Conservation (phyloP, 2,888 invertebrate species). For the Eudemis profundana region DNA sequence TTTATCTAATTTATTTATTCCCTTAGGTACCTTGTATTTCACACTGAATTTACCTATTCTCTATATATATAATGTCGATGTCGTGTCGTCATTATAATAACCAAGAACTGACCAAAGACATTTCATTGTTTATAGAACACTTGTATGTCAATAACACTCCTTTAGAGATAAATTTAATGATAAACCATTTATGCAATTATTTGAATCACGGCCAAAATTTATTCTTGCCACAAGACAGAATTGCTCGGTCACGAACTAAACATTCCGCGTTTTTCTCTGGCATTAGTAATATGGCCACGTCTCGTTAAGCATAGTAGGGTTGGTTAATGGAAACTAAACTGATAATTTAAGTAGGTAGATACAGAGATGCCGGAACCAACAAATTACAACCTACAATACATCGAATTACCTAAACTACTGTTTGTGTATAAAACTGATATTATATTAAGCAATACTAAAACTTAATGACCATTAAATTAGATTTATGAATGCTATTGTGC, state of each 20-base stretch:
- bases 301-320: neutral
- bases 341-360: neutral
- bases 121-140: slow-evolving; percentile 36
- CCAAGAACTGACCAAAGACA: neutral
- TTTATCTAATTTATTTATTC: too few species aligned
- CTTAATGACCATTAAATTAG: slow-evolving; percentile 45
- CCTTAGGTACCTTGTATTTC: too few species aligned
- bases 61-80: too few species aligned
- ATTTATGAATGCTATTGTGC: slow-evolving; percentile 48
- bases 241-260: slow-evolving; percentile 42
- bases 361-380: slow-evolving; percentile 3
- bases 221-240: slow-evolving; percentile 26
- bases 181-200: slow-evolving; percentile 39
- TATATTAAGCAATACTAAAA: slow-evolving; percentile 22
- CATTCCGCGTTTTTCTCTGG: slow-evolving; percentile 28
- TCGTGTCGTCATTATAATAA: neutral
- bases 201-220: slow-evolving; percentile 32
- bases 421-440: slow-evolving; percentile 20
- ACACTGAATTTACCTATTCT: too few species aligned
- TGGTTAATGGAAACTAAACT: neutral
- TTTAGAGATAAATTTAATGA: slow-evolving; percentile 29
- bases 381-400: slow-evolving; percentile 13
- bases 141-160: slow-evolving; percentile 23
- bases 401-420: neutral
- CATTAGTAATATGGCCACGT: slow-evolving; percentile 28